A percentile compares a stretch with the other conserved stretches of the same genome.
Conservation (phyloP, 2,797 vertebrate genomes). For the Miichthys miiuy region DNA sequence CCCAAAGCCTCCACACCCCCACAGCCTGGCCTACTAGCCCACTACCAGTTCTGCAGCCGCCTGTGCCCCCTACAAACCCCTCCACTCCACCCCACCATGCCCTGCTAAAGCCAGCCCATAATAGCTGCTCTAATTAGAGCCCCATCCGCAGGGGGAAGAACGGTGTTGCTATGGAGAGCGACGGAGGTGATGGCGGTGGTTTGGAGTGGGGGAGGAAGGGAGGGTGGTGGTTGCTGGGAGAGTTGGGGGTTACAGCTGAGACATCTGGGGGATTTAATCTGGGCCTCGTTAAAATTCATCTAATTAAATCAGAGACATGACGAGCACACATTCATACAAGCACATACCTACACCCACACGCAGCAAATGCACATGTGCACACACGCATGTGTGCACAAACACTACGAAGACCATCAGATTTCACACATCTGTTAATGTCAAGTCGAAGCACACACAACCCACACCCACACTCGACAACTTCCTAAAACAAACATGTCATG, state of each 20-base stretch:
- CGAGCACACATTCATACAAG: conserved; percentile 70
- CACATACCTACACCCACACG: conserved; percentile 52
- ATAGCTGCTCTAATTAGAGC: conserved; percentile 90
- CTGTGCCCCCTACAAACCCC: conserved; percentile 65
- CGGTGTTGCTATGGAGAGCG: conserved; percentile 86
- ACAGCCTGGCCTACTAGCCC: conserved; percentile 56
- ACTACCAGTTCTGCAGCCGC: conserved; percentile 54
- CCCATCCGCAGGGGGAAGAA: conserved; percentile 86
- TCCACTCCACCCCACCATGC: conserved; percentile 70
- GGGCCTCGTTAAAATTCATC: conserved; percentile 88
- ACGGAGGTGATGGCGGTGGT: conserved; percentile 75
- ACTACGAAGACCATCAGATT: conserved; percentile 20
- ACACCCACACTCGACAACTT: conserved; percentile 54
- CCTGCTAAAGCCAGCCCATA: conserved; percentile 87
- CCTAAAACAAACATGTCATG: conserved; percentile 72
- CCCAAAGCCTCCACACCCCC: conserved; percentile 14
- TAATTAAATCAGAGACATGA: conserved; percentile 89
- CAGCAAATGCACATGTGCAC: neutral
- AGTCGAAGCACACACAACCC: conserved; percentile 42
- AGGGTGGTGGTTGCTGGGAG: conserved; percentile 36
- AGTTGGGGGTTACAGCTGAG: conserved; percentile 76
- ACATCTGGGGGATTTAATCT: conserved; percentile 90
- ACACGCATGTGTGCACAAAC: neutral
- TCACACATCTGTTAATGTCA: conserved; percentile 50
- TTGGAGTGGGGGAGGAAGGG: conserved; percentile 61